Evolutionary conservation across 1,140 invertebrate genomes (phyloP), one percentile per base, ranked within the genome.

Genomic region (Phymorhynchus buccinoides): DNA sequence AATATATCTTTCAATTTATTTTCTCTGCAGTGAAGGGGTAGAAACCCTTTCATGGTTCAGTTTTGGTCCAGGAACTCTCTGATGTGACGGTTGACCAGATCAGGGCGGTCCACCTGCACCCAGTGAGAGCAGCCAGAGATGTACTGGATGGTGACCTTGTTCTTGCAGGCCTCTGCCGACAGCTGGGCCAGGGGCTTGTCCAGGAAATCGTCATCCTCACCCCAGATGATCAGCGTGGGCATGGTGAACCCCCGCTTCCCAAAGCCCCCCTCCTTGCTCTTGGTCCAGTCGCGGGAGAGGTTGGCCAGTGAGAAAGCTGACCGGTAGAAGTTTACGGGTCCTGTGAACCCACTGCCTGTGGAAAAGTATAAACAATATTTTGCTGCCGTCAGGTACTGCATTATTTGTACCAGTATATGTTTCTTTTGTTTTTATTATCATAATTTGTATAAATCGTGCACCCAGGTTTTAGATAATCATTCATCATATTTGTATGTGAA

Each of bases 291-390:
- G 3, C 32, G 18, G 12, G n/a, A 32, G 30, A 30, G 16, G 32
- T 39, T 44, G 32, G 12, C 56, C 1, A 56, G 4, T 3, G 75
- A 71, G 30, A 86, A 84, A 30, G 95, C 90, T 85, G 95, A 95
- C 71, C 95, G 93, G 88, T 95, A 97, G 93, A 96, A 97, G 93
- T 97, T 97, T 66, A 97, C 94, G n/a, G 96, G 95, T 27, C 95
- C 95, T 16, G 95, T 96, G 94, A 96, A 96, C 86, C 96, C 96
- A 90, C 95, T 73, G 18, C 81, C 96, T 95, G 80, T 27, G 84
- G 84, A 1, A 62, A 85, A 85, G n/a, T n/a, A n/a, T n/a, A n/a
- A n/a, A n/a, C n/a, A n/a, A n/a, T n/a, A n/a, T n/a, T n/a, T n/a
- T n/a, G n/a, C n/a, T n/a, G n/a, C n/a, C n/a, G n/a, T n/a, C n/a